These are phyloP conservation scores for Cranoglanis bouderius DNA, from an alignment of 2,113 vertebrate species.

Conservation along the genomic window DNA sequence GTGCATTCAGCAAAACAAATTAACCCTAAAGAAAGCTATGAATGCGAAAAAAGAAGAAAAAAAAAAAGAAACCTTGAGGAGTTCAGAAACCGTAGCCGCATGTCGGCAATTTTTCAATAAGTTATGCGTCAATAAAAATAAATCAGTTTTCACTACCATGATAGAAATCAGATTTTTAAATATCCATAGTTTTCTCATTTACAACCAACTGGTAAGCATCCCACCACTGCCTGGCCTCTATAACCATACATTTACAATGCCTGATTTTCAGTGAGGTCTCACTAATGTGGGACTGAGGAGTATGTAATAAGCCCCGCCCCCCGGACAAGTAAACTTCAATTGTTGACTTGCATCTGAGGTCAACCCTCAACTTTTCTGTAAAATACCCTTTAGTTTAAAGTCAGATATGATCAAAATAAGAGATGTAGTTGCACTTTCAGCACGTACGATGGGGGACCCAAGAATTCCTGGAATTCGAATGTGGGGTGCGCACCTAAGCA, in stretches of 20 bases:
- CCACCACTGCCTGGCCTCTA: background rate
- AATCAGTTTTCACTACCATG: background rate
- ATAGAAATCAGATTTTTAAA: background rate
- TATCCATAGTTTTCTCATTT: background rate
- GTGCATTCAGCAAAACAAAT: background rate
- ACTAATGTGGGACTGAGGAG: background rate
- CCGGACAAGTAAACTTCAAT: background rate
- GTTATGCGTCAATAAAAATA: background rate
- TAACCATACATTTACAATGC: background rate
- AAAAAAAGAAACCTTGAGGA: background rate
- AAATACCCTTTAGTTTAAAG: background rate
- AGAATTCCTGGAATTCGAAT: too few relatives aligned
- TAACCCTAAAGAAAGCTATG: background rate
- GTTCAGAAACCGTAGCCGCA: background rate
- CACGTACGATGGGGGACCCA: background rate
- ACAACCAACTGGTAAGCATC: background rate
- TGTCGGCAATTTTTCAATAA: background rate
- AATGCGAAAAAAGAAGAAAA: background rate
- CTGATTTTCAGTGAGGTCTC: background rate
- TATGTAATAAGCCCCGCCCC: background rate
- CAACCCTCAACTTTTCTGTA: background rate
- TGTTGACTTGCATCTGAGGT: background rate
- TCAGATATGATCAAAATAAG: background rate
- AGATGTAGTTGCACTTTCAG: background rate
- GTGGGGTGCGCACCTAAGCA: too few relatives aligned